Conservation (phyloP, 2,797 vertebrate genomes). For the Trematomus bernacchii region DNA sequence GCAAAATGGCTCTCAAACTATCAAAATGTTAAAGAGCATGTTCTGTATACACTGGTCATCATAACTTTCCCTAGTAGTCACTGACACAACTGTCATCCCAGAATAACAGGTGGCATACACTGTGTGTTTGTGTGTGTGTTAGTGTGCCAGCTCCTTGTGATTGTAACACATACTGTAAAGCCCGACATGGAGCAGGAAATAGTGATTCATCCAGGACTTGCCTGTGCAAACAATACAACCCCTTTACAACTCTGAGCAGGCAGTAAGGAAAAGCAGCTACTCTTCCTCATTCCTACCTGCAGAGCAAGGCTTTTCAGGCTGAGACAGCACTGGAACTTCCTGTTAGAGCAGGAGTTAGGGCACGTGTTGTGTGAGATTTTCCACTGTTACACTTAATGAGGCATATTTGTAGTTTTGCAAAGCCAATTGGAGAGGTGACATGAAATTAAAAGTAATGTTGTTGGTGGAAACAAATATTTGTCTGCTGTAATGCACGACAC, state of each 20-base stretch:
- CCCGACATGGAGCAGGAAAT: conserved; percentile 48
- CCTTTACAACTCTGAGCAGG: conserved; percentile 16
- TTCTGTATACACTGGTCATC: background rate
- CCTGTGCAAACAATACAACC: conserved; percentile 61
- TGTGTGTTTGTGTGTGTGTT: background rate
- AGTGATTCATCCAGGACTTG: conserved; percentile 59
- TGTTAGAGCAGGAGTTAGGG: conserved; percentile 2
- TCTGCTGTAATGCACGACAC: no score
- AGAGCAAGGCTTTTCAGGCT: conserved; percentile 10
- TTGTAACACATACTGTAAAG: conserved; percentile 9
- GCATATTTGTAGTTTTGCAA: no score
- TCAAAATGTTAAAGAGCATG: background rate
- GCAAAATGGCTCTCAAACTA: background rate
- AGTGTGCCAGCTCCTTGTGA: conserved; percentile 22
- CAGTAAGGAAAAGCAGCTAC: conserved; percentile 31
- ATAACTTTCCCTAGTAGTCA: conserved; percentile 16
- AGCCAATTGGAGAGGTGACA: no score
- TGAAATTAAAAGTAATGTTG: no score
- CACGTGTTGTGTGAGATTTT: background rate
- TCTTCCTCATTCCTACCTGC: conserved; percentile 65
- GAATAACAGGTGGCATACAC: conserved; percentile 36
- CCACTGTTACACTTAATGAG: background rate
- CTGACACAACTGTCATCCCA: conserved; percentile 27
- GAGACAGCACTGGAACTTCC: conserved; percentile 16
- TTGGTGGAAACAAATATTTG: no score